Evolutionary conservation across 2,888 invertebrate species (phyloP), one percentile per base, ranked within the genome.

Genomic region (Aporophyla lueneburgensis): DNA sequence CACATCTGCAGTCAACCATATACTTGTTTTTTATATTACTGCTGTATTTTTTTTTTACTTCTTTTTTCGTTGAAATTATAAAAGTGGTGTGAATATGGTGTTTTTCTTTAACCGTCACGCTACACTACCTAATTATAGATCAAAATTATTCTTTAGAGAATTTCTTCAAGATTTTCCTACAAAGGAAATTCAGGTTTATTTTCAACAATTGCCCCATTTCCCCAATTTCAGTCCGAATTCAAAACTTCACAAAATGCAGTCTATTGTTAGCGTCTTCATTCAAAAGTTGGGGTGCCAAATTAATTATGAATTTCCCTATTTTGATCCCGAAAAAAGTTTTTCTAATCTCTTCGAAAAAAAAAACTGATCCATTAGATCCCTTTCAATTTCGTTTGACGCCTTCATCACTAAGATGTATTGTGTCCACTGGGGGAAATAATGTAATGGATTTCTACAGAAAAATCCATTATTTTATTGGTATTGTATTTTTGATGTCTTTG

Each of bases 351-450:
- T 81, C 78, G 81, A 83, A 88, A 84, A 84, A 86, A 83, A 89
- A 91, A 88, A 85, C 83, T 89, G 87, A 91, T 91, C 91, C 91
- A 91, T 92, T 91, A 92, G 88, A 80, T 86, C 86, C 88, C 90
- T 90, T 91, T 87, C 89, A 92, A 92, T 92, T 91, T 76, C 70
- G 75, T 84, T 87, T 88, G 86, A 88, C 86, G 87, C 86, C 84
- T 88, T 86, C 87, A 86, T 87, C 78, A 72, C 86, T 85, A 80
- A 88, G 66, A 86, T 84, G 83, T 85, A 87, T 89, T 89, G 87
- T 87, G 81, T 76, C 87, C 72, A 69, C 66, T 80, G 74, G 83
- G 89, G 89, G 82, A 73, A 81, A 85, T 86, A 89, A 88, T 82
- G 85, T 84, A 81, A 87, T 87, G 88, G 83, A 83, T 75, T 72